phyloP scores from a whole-genome alignment of 2,113 vertebrate species.

The Sinocyclocheilus grahami region DNA sequence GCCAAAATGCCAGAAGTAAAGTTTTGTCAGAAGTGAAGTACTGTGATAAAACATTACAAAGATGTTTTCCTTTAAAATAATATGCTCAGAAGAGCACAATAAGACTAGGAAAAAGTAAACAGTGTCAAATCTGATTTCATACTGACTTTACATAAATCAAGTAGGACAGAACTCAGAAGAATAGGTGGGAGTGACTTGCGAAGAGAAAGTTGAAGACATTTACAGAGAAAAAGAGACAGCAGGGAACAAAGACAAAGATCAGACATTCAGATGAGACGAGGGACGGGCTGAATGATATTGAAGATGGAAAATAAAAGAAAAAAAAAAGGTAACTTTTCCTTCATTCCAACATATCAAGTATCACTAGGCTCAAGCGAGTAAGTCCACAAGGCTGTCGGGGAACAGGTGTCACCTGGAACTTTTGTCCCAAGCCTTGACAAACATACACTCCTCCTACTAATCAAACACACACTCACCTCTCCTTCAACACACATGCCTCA shows the following conservation, averaged over 20 bases:
- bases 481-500: constrained; percentile 40
- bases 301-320: neutral
- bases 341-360: neutral
- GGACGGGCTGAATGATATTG: neutral
- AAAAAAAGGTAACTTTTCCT: neutral
- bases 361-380: neutral
- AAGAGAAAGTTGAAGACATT: constrained; percentile 8
- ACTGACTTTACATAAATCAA: neutral
- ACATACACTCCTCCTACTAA: constrained; percentile 54
- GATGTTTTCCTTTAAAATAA: neutral
- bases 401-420: constrained; percentile 34
- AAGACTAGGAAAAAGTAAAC: neutral
- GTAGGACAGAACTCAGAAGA: constrained; percentile 10
- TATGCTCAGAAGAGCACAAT: neutral
- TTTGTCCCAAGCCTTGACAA: constrained; percentile 31
- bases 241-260: constrained; percentile 15
- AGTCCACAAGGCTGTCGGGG: neutral
- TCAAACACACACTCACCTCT: constrained; percentile 53
- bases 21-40: neutral
- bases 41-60: constrained; percentile 1
- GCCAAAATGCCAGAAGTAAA: neutral
- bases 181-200: neutral
- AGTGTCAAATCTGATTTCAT: neutral
- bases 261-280: neutral
- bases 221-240: neutral